phyloP scores from a whole-genome alignment of 2,113 vertebrate genomes.

The Mugil cephalus region DNA sequence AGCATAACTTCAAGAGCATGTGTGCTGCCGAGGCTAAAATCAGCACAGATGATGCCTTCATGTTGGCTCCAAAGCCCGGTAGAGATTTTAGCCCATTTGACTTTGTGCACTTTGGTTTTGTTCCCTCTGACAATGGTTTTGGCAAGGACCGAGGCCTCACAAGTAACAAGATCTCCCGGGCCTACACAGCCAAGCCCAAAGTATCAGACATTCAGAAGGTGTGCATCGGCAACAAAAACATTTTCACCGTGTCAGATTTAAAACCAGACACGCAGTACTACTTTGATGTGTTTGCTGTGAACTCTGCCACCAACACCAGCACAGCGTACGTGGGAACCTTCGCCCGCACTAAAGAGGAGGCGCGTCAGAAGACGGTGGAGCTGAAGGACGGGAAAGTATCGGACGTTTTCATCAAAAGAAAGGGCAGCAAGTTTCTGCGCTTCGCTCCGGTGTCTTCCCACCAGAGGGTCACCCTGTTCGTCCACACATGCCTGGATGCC shows the following conservation, averaged over 20 bases:
- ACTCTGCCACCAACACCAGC: slow-evolving; percentile 91
- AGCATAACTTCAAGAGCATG: slow-evolving; percentile 99
- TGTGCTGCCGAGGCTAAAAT: slow-evolving; percentile 95
- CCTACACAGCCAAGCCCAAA: slow-evolving; percentile 80
- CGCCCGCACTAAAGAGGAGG: slow-evolving; percentile 95
- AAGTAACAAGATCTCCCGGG: slow-evolving; percentile 85
- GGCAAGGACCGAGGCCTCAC: slow-evolving; percentile 85
- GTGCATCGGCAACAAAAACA: slow-evolving; percentile 96
- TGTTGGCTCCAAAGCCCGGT: slow-evolving; percentile 93
- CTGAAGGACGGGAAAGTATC: slow-evolving; percentile 95
- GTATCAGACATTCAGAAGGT: slow-evolving; percentile 89
- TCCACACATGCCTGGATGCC: slow-evolving; percentile 92
- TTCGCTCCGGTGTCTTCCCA: slow-evolving; percentile 97
- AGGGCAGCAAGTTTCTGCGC: slow-evolving; percentile 91
- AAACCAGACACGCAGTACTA: slow-evolving; percentile 97
- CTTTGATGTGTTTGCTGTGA: slow-evolving; percentile 96
- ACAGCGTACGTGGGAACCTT: slow-evolving; percentile 96
- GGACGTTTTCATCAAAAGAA: slow-evolving; percentile 94
- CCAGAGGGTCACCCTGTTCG: slow-evolving; percentile 91
- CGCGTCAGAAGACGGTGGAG: slow-evolving; percentile 92
- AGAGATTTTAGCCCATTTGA: slow-evolving; percentile 97
- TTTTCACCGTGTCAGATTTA: slow-evolving; percentile 94
- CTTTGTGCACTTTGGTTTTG: slow-evolving; percentile 95
- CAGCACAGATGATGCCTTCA: slow-evolving; percentile 89
- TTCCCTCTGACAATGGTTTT: slow-evolving; percentile 83